These are phyloP conservation scores for Cotesia glomerata DNA, from an alignment of 1,140 invertebrate species.

Conservation along the genomic window DNA sequence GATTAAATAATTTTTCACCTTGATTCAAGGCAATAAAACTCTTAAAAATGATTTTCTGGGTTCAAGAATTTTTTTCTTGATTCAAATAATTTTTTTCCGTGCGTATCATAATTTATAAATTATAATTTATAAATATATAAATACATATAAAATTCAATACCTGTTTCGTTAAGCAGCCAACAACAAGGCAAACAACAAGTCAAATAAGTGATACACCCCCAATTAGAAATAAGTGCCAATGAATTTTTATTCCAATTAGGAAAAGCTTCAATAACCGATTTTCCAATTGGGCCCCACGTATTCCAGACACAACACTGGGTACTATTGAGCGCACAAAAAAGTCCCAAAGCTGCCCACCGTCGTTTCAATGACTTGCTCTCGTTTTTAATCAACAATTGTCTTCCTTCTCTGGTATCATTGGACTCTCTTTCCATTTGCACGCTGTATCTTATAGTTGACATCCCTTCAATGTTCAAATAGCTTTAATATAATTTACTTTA, in stretches of 20 bases:
- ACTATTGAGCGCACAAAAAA: conserved; percentile 41
- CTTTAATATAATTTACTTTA: not conserved
- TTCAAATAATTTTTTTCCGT: no score
- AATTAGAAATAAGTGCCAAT: conserved; percentile 63
- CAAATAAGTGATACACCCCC: conserved; percentile 64
- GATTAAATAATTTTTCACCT: no score
- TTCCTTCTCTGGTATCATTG: not conserved
- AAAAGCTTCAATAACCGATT: conserved; percentile 58
- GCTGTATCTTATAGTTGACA: not conserved
- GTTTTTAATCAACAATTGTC: not conserved
- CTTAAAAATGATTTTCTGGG: no score
- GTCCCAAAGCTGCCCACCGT: conserved; percentile 41
- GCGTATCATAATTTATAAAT: no score
- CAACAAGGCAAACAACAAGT: conserved; percentile 56
- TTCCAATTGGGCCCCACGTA: conserved; percentile 65
- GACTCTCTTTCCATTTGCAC: not conserved
- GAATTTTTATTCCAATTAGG: conserved; percentile 58
- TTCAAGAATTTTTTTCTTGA: no score
- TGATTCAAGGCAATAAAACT: no score
- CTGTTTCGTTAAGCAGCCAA: conserved; percentile 58
- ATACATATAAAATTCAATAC: conserved; percentile 29
- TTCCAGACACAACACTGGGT: conserved; percentile 60
- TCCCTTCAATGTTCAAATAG: not conserved
- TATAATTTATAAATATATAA: not conserved
- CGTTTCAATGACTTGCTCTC: conserved; percentile 28